Evolutionary conservation across 2,113 vertebrate species (phyloP).

Genomic region (Leptosomus discolor): DNA sequence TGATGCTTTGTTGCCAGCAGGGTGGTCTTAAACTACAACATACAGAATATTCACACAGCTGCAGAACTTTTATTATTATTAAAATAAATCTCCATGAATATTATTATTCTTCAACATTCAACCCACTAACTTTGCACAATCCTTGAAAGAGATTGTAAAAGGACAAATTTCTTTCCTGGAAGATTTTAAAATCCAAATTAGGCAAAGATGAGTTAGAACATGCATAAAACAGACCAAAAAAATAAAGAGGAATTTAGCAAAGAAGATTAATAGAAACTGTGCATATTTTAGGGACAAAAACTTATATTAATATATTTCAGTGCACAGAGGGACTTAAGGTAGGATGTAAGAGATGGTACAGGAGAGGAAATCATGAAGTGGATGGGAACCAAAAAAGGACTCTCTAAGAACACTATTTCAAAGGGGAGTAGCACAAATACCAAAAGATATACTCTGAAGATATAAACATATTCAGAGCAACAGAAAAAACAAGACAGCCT

Average conservation of each 20-base stretch:
- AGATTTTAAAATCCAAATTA: neutral
- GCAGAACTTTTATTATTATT: neutral
- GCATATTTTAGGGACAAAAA: neutral
- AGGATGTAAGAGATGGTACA: neutral
- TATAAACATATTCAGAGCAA: neutral
- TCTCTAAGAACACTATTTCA: neutral
- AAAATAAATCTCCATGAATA: neutral
- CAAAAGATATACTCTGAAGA: neutral
- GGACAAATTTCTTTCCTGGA: neutral
- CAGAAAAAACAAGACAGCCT: neutral
- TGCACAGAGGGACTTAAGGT: neutral
- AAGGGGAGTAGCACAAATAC: neutral
- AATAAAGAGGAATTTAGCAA: neutral
- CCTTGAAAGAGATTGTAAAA: neutral
- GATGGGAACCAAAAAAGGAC: neutral
- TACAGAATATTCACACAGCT: neutral
- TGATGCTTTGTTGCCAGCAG: too few species aligned
- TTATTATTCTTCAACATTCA: neutral
- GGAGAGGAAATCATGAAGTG: neutral
- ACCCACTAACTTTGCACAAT: neutral
- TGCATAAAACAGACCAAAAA: neutral
- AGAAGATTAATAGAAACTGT: neutral
- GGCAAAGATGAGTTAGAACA: neutral
- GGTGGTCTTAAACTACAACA: too few species aligned
- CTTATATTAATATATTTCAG: neutral